phyloP scores from a whole-genome alignment of 1,140 invertebrate genomes.

The Bombus vancouverensis region DNA sequence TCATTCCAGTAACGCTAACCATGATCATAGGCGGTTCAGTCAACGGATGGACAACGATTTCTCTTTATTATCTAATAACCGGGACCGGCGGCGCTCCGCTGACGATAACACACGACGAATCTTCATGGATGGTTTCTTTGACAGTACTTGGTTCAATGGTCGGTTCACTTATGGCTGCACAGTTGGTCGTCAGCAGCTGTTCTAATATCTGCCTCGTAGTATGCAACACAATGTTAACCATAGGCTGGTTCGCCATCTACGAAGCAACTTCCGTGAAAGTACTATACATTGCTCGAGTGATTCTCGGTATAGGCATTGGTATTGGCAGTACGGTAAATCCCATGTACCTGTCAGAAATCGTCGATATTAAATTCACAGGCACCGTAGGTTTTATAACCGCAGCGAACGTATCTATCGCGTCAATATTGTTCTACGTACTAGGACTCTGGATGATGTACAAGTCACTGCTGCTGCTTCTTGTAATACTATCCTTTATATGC shows the following conservation, averaged over 20 bases:
- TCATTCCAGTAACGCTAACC: constrained; percentile 77
- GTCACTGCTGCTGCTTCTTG: constrained; percentile 82
- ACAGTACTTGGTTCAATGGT: constrained; percentile 81
- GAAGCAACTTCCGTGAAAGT: constrained; percentile 72
- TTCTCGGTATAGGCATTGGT: constrained; percentile 87
- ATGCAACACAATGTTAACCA: constrained; percentile 85
- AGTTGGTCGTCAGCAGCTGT: constrained; percentile 84
- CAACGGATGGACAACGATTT: constrained; percentile 79
- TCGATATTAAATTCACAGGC: constrained; percentile 87
- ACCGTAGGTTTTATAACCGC: constrained; percentile 87
- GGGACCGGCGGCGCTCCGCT: constrained; percentile 66
- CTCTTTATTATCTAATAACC: constrained; percentile 66
- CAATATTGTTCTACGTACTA: constrained; percentile 87
- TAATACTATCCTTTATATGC: constrained; percentile 84
- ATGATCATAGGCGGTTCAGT: constrained; percentile 80
- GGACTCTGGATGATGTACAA: constrained; percentile 85
- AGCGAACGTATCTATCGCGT: constrained; percentile 85
- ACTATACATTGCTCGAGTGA: constrained; percentile 84
- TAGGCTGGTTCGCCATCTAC: constrained; percentile 87
- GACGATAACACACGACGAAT: constrained; percentile 71
- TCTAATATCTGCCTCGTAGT: constrained; percentile 87
- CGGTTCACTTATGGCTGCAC: constrained; percentile 81
- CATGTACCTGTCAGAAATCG: constrained; percentile 88
- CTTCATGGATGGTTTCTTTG: constrained; percentile 78
- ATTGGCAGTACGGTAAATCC: constrained; percentile 88